These are phyloP conservation scores for Melanchra persicariae DNA, from an alignment of 2,888 invertebrate species.

Conservation along the genomic window DNA sequence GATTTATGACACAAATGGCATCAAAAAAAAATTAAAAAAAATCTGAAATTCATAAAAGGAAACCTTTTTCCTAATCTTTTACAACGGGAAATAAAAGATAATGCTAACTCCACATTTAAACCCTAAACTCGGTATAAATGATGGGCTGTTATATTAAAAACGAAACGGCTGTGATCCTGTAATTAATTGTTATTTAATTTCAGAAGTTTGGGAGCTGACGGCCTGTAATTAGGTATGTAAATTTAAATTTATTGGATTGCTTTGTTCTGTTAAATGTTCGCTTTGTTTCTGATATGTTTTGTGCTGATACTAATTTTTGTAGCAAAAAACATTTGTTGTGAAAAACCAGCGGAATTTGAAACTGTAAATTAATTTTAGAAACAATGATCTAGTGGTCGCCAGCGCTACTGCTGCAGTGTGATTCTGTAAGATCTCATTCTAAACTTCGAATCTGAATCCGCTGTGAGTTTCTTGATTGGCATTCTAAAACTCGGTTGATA, in stretches of 20 bases:
- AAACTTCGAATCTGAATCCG: no score
- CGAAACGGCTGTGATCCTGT: conserved; percentile 27
- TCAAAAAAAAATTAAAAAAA: background rate
- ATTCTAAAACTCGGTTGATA: no score
- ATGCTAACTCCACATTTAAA: conserved; percentile 16
- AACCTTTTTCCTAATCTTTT: background rate
- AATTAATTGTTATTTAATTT: conserved; percentile 61
- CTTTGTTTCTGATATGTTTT: conserved; percentile 19
- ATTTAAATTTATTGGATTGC: conserved; percentile 55
- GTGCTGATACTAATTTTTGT: background rate
- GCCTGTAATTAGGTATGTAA: conserved; percentile 50
- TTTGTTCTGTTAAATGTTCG: conserved; percentile 10
- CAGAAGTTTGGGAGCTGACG: background rate
- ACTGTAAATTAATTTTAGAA: no score
- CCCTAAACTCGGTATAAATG: conserved; percentile 33
- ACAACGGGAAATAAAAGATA: conserved; percentile 14
- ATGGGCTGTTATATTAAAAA: conserved; percentile 54
- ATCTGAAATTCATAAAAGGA: conserved; percentile 2
- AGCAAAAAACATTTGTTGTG: background rate
- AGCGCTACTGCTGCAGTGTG: no score
- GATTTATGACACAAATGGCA: background rate
- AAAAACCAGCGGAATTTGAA: background rate
- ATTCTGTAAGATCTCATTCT: no score
- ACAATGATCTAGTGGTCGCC: background rate
- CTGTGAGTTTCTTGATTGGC: no score